Evolutionary conservation across 2,797 vertebrate genomes (phyloP).

Genomic region (Gallirallus australis): DNA sequence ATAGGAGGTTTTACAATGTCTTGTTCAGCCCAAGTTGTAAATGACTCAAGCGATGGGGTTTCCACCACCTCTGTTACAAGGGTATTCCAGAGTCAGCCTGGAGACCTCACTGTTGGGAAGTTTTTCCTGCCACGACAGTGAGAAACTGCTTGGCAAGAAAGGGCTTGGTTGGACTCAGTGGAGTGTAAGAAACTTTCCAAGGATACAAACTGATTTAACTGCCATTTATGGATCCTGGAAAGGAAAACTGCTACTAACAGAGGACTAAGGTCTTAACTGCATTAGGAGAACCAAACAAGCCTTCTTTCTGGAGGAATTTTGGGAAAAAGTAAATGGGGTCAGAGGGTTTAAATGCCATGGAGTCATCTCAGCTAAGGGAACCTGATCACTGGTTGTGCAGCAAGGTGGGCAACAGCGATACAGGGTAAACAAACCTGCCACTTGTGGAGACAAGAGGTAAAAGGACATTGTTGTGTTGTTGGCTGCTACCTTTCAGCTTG

Average conservation of each 20-base stretch:
- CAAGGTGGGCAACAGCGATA: not conserved
- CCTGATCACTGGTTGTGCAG: not conserved
- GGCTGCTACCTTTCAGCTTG: not conserved
- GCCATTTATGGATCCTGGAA: constrained; percentile 22
- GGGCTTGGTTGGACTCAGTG: not conserved
- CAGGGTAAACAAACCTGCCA: not conserved
- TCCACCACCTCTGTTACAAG: not conserved
- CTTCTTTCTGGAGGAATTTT: not conserved
- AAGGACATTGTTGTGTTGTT: not conserved
- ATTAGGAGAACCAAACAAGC: not conserved
- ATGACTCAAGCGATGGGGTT: constrained; percentile 13
- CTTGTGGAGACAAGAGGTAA: not conserved
- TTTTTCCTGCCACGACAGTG: not conserved
- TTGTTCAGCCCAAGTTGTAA: constrained; percentile 20
- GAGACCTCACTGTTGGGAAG: not conserved
- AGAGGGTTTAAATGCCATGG: not conserved
- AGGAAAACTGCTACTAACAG: not conserved
- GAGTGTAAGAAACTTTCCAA: not conserved
- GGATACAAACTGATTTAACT: constrained; percentile 23
- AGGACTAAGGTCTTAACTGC: not conserved
- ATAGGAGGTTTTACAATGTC: not conserved
- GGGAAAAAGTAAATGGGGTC: not conserved
- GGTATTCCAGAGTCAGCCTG: not conserved
- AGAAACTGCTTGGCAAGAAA: constrained; percentile 44
- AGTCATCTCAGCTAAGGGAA: not conserved